phyloP scores from a whole-genome alignment of 2,888 invertebrate genomes.

The Rotaria socialis region DNA sequence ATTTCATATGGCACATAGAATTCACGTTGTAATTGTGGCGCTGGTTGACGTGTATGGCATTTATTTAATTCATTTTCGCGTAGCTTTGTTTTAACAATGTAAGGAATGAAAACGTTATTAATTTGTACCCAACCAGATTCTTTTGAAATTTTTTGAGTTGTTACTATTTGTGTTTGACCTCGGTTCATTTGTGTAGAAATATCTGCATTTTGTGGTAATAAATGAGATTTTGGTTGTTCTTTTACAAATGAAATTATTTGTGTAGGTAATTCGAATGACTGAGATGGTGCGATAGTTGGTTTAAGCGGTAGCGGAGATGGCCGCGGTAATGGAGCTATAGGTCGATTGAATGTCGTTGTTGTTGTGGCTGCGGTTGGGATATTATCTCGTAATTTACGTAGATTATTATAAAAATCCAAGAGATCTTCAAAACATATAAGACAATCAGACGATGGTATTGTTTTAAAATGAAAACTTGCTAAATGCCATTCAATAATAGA shows the following conservation, averaged over 20 bases:
- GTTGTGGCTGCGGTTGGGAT: not conserved
- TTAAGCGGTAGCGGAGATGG: not conserved
- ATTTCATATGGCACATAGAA: conserved; percentile 32
- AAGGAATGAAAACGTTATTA: not conserved
- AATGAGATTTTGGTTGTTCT: not conserved
- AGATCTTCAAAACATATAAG: conserved; percentile 8
- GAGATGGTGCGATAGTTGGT: not conserved
- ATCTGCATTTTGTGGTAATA: not conserved
- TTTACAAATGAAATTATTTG: not conserved
- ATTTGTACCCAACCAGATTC: conserved; percentile 33
- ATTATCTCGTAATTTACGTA: not conserved
- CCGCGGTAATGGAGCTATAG: not conserved
- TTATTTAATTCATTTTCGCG: conserved; percentile 4
- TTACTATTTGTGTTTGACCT: not conserved
- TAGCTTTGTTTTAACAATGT: not conserved
- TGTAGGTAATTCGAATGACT: not conserved
- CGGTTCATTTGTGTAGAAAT: not conserved
- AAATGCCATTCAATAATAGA: conserved; percentile 26
- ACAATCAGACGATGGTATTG: not conserved
- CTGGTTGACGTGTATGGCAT: not conserved
- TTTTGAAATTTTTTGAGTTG: not conserved
- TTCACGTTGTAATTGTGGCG: conserved; percentile 30
- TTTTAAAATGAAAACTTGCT: not conserved
- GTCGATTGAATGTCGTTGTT: not conserved
- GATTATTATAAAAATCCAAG: not conserved